Evolutionary conservation across 2,113 vertebrate genomes (phyloP).

Genomic region (Ophiodon elongatus): DNA sequence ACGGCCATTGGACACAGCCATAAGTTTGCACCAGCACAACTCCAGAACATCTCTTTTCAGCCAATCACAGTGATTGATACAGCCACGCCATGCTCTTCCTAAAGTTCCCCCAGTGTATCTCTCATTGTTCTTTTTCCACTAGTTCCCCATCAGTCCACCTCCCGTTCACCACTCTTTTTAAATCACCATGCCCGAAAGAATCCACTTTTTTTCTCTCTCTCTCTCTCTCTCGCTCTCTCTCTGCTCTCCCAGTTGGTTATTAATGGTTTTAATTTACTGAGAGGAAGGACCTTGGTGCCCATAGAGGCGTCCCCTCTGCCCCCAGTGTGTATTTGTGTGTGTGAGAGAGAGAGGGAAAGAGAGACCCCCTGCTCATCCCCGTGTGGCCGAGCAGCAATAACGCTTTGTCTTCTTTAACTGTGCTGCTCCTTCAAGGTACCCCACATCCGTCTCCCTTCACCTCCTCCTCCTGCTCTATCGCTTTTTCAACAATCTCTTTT

Average conservation of each 20-base stretch:
- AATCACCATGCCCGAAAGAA: constrained; percentile 48
- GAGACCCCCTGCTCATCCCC: constrained; percentile 44
- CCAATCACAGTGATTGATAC: constrained; percentile 58
- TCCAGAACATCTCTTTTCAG: constrained; percentile 20
- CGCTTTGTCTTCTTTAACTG: constrained; percentile 87
- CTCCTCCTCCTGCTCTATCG: constrained; percentile 31
- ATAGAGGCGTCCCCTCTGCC: constrained; percentile 80
- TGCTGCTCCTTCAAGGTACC: constrained; percentile 73
- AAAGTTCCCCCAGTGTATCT: constrained; percentile 15
- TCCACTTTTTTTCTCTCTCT: constrained; percentile 21
- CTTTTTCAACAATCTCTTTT: constrained; percentile 33
- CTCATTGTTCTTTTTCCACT: constrained; percentile 1
- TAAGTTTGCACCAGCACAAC: constrained; percentile 6
- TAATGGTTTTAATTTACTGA: constrained; percentile 95
- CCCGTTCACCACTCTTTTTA: constrained; percentile 43
- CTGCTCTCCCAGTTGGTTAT: constrained; percentile 85
- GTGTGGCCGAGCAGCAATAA: constrained; percentile 75
- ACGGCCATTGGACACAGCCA: neutral
- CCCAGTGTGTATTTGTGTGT: constrained; percentile 73
- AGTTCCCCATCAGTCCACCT: constrained; percentile 40
- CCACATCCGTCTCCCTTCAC: constrained; percentile 53
- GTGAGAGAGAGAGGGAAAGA: constrained; percentile 37
- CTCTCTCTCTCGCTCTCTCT: constrained; percentile 21
- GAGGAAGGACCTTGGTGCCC: constrained; percentile 83
- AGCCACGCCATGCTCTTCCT: neutral